Evolutionary conservation across 2,888 invertebrate genomes (phyloP).

Genomic region (Pherbina coryleti): DNA sequence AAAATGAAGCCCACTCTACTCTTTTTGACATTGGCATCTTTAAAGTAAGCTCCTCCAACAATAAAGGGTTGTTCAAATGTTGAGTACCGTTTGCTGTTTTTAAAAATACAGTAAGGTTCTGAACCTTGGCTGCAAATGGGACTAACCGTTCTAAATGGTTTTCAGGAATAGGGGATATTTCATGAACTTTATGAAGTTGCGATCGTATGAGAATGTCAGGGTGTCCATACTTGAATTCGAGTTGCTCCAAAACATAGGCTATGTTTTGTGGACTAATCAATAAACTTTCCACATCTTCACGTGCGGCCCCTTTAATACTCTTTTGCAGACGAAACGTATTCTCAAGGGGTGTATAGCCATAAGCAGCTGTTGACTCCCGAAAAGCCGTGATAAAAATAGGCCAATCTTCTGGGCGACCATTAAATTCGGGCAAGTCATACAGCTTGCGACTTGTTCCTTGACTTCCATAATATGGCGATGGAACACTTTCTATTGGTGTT

Average conservation of each 20-base stretch:
- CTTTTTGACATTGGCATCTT: slow-evolving; percentile 4
- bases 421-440: slow-evolving; percentile 13
- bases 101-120: no score
- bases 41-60: background rate
- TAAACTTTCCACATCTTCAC: background rate
- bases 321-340: no score
- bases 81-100: background rate
- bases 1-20: background rate
- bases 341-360: background rate
- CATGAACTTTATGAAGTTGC: background rate
- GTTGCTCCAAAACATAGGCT: background rate
- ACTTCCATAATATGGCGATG: background rate
- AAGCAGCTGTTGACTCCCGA: background rate
- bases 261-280: slow-evolving; percentile 5
- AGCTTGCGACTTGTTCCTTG: slow-evolving; percentile 5
- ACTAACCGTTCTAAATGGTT: slow-evolving; percentile 28
- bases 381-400: background rate
- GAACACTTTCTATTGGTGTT: background rate
- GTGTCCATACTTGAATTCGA: background rate
- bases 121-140: background rate
- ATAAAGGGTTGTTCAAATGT: background rate
- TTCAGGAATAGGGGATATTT: background rate
- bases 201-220: background rate
- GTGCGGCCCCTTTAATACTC: no score
- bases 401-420: slow-evolving; percentile 10